Evolutionary conservation across 2,888 invertebrate genomes (phyloP), one percentile per base, ranked within the genome.

Genomic region (Lumbricus terrestris): DNA sequence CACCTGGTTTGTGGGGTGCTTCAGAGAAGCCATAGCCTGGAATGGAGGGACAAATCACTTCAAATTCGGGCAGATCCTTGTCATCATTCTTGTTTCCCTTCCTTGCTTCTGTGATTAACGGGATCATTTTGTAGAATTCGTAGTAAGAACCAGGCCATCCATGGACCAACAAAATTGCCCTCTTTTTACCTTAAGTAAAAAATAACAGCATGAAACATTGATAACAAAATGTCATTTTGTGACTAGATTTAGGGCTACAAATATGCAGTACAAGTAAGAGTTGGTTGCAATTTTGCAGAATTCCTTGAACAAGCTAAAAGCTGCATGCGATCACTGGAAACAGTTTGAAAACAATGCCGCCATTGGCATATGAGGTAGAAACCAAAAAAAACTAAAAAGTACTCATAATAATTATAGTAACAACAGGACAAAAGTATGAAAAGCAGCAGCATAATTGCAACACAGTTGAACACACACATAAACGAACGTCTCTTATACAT

Each of bases 91-190:
- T 42, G 35, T 85, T 37, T 35, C 11, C 42, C 54, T n/a, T n/a
- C 38, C 29, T 88, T 16, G 92, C 89, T 29, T 90, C 90, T n/a
- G 91, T 97, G 96, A 92, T 89, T 33, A 91, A 89, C 37, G 95
- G 95, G 37, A 95, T 92, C 88, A 97, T 94, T 90, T 97, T 97
- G 93, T 97, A 97, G 94, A 97, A 97, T 94, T 98, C 97, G 11
- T 96, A 96, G 1, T 97, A 95, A 0, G 97, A 97, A 5, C 97
- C 97, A 0, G 98, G 98, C 98, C 98, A 98, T 35, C 98, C 97
- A 92, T 98, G 97, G 33, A 97, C 94, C 88, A 98, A 91, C 11
- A 98, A 94, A 20, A 98, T 92, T 0, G 97, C 54, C 47, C 69
- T 3, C 37, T 34, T 37, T 47, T 69, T 47, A n/a, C 33, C 89